Percentiles rank a stretch among this genome's conserved stretches.
These are phyloP conservation scores for Tenrec ecaudatus DNA, from an alignment of 2,113 vertebrate genomes.

Conservation along the genomic window DNA sequence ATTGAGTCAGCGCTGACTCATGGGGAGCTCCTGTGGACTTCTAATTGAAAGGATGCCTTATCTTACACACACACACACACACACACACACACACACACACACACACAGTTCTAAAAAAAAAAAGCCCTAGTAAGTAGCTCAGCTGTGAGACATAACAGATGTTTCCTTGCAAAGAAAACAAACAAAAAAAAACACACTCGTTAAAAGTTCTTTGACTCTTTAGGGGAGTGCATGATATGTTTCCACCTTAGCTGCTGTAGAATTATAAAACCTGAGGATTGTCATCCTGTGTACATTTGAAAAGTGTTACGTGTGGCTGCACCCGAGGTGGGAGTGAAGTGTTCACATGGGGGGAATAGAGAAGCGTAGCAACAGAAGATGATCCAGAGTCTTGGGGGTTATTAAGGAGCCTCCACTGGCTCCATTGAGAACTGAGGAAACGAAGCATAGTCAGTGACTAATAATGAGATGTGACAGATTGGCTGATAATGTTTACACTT, in stretches of 20 bases:
- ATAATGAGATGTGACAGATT: constrained; percentile 37
- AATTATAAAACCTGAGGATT: not conserved
- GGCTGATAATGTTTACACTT: constrained; percentile 28
- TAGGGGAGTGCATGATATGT: not conserved
- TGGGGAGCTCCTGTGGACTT: too few species aligned
- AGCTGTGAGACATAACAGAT: not conserved
- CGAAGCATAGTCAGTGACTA: constrained; percentile 32
- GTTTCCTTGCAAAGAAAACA: not conserved
- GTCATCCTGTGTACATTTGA: not conserved
- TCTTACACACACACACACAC: not conserved
- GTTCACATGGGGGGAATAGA: not conserved
- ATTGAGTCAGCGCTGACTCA: not conserved
- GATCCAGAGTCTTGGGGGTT: not conserved
- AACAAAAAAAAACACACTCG: not conserved
- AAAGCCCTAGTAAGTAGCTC: not conserved
- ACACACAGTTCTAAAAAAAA: not conserved
- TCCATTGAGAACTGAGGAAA: constrained; percentile 13
- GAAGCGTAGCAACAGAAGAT: not conserved
- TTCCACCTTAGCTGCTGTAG: not conserved
- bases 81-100: not conserved
- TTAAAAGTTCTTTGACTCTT: not conserved
- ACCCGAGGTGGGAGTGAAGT: not conserved
- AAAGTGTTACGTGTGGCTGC: not conserved
- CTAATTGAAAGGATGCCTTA: not conserved
- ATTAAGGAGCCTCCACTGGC: not conserved